Percentiles rank a stretch among this genome's conserved stretches.
Evolutionary conservation across 2,113 vertebrate species (phyloP).

Genomic region (Muntiacus reevesi): DNA sequence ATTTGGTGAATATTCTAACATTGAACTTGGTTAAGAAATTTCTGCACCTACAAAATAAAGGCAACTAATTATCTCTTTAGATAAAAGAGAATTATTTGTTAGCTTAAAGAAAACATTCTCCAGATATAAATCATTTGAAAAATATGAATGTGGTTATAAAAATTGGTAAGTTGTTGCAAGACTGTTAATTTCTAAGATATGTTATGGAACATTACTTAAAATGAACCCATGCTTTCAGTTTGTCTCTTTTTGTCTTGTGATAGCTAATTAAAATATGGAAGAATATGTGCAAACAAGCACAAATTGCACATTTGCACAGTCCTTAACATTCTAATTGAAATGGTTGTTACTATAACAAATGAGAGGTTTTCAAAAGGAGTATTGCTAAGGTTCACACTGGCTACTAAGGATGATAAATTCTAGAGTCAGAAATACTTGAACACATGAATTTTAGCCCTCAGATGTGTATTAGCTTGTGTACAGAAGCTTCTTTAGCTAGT

Average conservation of each 20-base stretch:
- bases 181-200: not conserved
- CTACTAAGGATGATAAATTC: not conserved
- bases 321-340: not conserved
- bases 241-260: not conserved
- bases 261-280: not conserved
- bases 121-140: not conserved
- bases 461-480: not conserved
- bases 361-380: not conserved
- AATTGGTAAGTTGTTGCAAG: not conserved
- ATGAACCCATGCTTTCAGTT: not conserved
- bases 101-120: not conserved
- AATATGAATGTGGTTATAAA: constrained; percentile 1
- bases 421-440: not conserved
- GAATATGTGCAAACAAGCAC: not conserved
- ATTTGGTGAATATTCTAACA: not conserved
- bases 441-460: not conserved
- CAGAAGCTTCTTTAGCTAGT: not conserved
- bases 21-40: not conserved
- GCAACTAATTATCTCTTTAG: not conserved
- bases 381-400: not conserved
- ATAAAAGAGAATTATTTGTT: not conserved
- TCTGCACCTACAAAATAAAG: not conserved
- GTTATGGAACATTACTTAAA: not conserved
- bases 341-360: not conserved
- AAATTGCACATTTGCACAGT: not conserved